Percentiles rank a stretch among this genome's conserved stretches.
These are phyloP conservation scores for Argyrosomus japonicus DNA, from an alignment of 2,113 vertebrate species.

Conservation along the genomic window DNA sequence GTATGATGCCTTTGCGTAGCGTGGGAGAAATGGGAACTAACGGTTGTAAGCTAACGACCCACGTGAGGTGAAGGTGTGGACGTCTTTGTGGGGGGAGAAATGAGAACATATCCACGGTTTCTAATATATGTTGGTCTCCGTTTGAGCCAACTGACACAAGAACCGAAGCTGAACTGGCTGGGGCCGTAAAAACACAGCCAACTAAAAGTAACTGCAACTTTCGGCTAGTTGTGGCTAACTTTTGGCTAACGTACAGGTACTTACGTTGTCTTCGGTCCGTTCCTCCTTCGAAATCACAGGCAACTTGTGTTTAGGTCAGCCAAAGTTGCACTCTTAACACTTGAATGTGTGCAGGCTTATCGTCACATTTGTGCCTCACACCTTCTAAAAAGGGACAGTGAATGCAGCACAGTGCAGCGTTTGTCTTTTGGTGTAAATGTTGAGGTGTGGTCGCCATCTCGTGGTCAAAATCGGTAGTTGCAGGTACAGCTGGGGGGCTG, in stretches of 20 bases:
- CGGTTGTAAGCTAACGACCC: not conserved
- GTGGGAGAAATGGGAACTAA: not conserved
- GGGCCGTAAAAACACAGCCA: not conserved
- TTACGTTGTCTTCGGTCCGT: not conserved
- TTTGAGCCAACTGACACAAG: not conserved
- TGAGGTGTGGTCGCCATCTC: constrained; percentile 42
- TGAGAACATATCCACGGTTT: not conserved
- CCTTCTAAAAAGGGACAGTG: not conserved
- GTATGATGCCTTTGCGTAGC: constrained; percentile 4
- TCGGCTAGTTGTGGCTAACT: not conserved
- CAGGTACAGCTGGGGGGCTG: not conserved
- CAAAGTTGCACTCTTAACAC: not conserved
- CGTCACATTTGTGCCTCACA: no score
- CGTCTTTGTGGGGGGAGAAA: no score
- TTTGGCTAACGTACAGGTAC: not conserved
- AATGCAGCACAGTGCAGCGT: constrained; percentile 39
- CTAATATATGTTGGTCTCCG: not conserved
- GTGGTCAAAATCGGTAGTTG: constrained; percentile 30
- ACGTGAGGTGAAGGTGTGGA: not conserved
- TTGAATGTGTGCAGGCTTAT: not conserved
- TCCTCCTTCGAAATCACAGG: not conserved
- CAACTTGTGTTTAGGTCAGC: not conserved
- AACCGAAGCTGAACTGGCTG: no score
- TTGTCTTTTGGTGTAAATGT: constrained; percentile 11
- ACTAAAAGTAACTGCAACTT: not conserved